These are phyloP conservation scores for Drosophila eohydei DNA, from an alignment of 2,888 invertebrate genomes.

Conservation along the genomic window DNA sequence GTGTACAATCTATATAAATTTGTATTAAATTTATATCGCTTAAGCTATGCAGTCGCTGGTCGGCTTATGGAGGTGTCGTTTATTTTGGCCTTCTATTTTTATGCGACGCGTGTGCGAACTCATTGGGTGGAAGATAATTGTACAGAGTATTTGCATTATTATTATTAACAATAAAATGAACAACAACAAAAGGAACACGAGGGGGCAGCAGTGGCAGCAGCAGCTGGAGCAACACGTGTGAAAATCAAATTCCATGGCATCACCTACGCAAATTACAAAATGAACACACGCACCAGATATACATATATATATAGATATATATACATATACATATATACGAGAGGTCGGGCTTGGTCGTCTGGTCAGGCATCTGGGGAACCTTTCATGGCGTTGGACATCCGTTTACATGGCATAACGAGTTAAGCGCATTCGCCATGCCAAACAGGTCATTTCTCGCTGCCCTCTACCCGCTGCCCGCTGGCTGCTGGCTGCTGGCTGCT, in stretches of 20 bases:
- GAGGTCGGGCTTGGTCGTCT: constrained; percentile 8
- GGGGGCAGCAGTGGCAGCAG: constrained; percentile 20
- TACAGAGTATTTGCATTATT: constrained; percentile 74
- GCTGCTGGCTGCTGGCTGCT: background rate
- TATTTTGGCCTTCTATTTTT: constrained; percentile 60
- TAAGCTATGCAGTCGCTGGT: constrained; percentile 1
- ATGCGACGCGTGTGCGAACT: constrained; percentile 67
- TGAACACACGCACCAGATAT: constrained; percentile 70
- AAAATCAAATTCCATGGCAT: constrained; percentile 83
- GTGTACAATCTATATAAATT: constrained; percentile 35
- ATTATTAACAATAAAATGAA: constrained; percentile 73
- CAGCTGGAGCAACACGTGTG: constrained; percentile 71
- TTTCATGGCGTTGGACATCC: constrained; percentile 25
- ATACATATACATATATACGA: constrained; percentile 7
- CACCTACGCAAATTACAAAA: constrained; percentile 80
- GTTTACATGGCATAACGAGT: constrained; percentile 54
- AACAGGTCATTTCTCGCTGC: constrained; percentile 51
- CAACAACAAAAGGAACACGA: constrained; percentile 53
- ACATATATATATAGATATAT: background rate
- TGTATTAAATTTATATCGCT: constrained; percentile 21
- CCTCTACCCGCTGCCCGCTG: background rate
- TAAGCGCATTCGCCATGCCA: constrained; percentile 71
- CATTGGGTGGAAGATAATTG: constrained; percentile 76
- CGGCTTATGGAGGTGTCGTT: background rate
- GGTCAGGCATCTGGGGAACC: constrained; percentile 24